Conservation (phyloP, 2,113 vertebrate species). For the Nyctibius bracteatus region DNA sequence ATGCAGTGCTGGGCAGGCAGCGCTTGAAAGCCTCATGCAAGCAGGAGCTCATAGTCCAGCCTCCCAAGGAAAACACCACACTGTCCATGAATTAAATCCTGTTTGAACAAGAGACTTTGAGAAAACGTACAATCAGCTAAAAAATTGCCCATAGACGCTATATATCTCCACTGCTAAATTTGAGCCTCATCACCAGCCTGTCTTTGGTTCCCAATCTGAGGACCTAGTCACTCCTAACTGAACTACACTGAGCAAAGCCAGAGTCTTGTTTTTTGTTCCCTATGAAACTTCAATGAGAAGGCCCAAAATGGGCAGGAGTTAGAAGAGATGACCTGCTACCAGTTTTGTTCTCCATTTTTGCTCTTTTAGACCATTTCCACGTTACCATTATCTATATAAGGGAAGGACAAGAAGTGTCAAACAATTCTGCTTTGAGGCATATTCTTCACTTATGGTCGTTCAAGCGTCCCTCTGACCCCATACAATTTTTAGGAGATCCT, state of each 20-base stretch:
- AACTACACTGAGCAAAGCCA: neutral
- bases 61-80: neutral
- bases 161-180: accelerated
- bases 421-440: neutral
- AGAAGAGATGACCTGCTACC: neutral
- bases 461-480: neutral
- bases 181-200: neutral
- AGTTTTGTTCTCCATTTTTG: neutral
- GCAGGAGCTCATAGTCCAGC: neutral
- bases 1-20: accelerated
- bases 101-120: neutral
- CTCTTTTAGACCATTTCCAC: neutral
- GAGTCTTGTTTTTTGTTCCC: neutral
- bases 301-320: neutral
- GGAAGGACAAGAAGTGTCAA: neutral
- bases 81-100: neutral
- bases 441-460: neutral
- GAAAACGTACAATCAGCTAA: neutral
- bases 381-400: neutral
- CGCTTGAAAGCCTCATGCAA: neutral
- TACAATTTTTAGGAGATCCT: neutral
- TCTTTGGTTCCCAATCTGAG: neutral
- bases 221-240: neutral
- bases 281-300: neutral
- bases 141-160: neutral